Conservation (phyloP, 2,888 invertebrate species). For the Noctua janthina region DNA sequence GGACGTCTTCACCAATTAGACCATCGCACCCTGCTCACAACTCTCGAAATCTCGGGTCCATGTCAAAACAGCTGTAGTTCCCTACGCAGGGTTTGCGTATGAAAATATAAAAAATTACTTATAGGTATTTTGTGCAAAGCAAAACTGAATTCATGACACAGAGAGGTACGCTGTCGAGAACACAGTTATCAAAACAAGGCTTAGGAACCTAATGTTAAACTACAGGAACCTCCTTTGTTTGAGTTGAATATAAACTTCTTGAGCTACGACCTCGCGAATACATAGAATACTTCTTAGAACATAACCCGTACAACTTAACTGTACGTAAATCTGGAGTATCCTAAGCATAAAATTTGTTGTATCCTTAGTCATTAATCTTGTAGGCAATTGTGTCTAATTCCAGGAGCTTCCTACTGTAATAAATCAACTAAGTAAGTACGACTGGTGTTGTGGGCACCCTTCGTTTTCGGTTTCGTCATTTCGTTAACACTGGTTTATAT, state of each 20-base stretch:
- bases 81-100: too few relatives aligned
- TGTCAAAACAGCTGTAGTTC: too few relatives aligned
- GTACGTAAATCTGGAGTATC: conserved; percentile 74
- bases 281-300: conserved; percentile 19
- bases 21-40: too few relatives aligned
- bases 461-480: conserved; percentile 61
- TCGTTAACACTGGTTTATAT: conserved; percentile 59
- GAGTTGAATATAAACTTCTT: neutral
- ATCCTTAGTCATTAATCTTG: conserved; percentile 83
- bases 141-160: neutral
- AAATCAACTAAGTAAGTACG: conserved; percentile 80
- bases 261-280: neutral
- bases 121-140: neutral
- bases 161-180: neutral
- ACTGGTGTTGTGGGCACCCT: conserved; percentile 57
- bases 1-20: too few relatives aligned
- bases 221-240: conserved; percentile 4
- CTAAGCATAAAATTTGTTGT: conserved; percentile 81
- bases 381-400: conserved; percentile 85
- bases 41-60: too few relatives aligned
- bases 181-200: neutral
- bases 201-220: neutral
- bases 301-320: conserved; percentile 49
- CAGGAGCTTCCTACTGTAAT: conserved; percentile 80
- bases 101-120: neutral